Conservation (phyloP, 2,888 invertebrate species). For the Luffia ferchaultella region DNA sequence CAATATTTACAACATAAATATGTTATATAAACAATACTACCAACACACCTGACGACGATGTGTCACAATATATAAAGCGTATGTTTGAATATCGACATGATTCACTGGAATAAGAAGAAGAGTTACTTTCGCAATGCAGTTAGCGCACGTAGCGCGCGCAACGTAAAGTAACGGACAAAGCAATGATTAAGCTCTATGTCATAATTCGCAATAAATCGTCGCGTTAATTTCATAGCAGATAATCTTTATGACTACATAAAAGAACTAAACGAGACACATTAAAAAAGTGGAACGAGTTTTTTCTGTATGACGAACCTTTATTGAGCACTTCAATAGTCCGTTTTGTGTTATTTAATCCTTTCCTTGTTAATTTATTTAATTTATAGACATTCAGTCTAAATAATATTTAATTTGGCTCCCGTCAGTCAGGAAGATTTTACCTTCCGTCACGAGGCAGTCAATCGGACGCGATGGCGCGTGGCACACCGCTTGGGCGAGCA, state of each 20-base stretch:
- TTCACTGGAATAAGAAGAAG: conserved; percentile 11
- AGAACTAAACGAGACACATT: no score
- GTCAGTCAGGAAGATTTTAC: neutral
- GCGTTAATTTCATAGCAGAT: no score
- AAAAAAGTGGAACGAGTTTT: no score
- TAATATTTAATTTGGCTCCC: no score
- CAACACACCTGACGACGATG: conserved; percentile 8
- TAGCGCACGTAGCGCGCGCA: conserved; percentile 12
- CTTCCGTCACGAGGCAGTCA: neutral
- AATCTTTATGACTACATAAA: no score
- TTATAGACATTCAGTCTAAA: no score
- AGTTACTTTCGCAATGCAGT: conserved; percentile 11
- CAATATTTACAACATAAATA: neutral
- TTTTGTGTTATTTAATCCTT: no score
- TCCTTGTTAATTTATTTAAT: no score
- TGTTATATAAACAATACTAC: conserved; percentile 6
- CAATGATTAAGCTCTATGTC: conserved; percentile 9
- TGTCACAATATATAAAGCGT: conserved; percentile 15
- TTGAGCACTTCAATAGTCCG: no score
- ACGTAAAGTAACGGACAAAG: conserved; percentile 17
- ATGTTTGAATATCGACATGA: conserved; percentile 8
- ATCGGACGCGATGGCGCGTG: neutral
- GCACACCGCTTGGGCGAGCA: neutral
- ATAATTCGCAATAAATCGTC: no score
- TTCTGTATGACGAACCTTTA: no score